These are phyloP conservation scores for Phenganax subtilis DNA, from an alignment of 92 coral and sea anemone genomes.

Conservation along the genomic window DNA sequence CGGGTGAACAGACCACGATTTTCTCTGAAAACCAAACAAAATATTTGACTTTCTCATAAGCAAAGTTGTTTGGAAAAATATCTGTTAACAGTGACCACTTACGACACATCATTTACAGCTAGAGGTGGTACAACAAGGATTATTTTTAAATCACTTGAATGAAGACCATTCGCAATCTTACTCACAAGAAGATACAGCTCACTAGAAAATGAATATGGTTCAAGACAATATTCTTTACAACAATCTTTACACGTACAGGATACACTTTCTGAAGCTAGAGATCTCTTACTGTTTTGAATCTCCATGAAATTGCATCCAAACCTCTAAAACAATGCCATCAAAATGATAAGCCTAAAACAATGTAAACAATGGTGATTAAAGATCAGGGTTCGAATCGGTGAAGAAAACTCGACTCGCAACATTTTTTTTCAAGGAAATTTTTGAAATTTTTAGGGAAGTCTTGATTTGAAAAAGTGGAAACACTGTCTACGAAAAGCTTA, in stretches of 20 bases:
- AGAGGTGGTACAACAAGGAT: constrained; percentile 90
- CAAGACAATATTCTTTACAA: neutral
- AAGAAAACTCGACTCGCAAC: neutral
- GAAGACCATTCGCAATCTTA: constrained; percentile 81
- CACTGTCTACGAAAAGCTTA: too few species aligned
- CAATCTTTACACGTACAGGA: too few species aligned
- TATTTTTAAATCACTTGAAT: constrained; percentile 63
- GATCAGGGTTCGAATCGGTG: neutral
- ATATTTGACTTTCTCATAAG: neutral
- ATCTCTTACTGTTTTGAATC: constrained; percentile 72
- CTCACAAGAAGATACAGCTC: constrained; percentile 80
- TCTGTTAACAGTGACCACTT: constrained; percentile 11
- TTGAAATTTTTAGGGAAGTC: too few species aligned
- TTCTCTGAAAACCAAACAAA: constrained; percentile 38
- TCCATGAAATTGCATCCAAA: constrained; percentile 92
- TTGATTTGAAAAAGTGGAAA: too few species aligned
- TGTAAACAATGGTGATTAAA: neutral
- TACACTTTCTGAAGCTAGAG: too few species aligned
- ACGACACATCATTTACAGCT: constrained; percentile 54
- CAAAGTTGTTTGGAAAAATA: neutral
- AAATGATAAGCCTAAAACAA: constrained; percentile 59
- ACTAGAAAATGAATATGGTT: constrained; percentile 38
- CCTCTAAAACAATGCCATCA: constrained; percentile 89
- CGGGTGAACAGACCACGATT: constrained; percentile 65
- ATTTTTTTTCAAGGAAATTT: too few species aligned